These are phyloP conservation scores for Brachynemurus nebulosus DNA, from an alignment of 2,888 invertebrate genomes.

Conservation along the genomic window DNA sequence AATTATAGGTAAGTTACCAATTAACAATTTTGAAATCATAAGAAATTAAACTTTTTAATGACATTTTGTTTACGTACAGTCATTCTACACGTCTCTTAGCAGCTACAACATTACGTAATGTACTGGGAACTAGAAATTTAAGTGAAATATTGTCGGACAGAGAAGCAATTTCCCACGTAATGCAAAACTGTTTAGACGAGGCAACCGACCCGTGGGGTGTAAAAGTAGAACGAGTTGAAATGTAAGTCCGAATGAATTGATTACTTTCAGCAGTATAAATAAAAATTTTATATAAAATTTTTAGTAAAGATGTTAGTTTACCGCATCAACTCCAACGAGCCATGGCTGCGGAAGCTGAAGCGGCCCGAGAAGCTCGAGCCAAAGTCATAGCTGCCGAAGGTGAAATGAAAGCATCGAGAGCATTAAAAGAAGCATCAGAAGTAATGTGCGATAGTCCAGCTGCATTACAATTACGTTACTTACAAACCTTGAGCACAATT, in stretches of 20 bases:
- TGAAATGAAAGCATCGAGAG: conserved; percentile 73
- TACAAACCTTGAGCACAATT: conserved; percentile 82
- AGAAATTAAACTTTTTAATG: conserved; percentile 9
- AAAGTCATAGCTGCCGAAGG: conserved; percentile 76
- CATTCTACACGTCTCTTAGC: conserved; percentile 71
- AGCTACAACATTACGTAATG: conserved; percentile 76
- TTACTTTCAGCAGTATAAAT: conserved; percentile 26
- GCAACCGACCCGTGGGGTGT: conserved; percentile 90
- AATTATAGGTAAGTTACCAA: conserved; percentile 47
- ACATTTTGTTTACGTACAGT: conserved; percentile 31
- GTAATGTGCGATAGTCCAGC: conserved; percentile 73
- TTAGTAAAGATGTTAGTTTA: conserved; percentile 63
- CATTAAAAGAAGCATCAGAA: conserved; percentile 75
- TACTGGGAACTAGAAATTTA: conserved; percentile 81
- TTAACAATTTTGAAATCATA: neutral
- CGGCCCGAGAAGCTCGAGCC: conserved; percentile 61
- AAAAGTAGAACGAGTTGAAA: conserved; percentile 88
- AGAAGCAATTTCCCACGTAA: conserved; percentile 79
- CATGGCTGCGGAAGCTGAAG: conserved; percentile 75
- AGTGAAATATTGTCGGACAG: conserved; percentile 85
- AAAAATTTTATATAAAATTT: conserved; percentile 18
- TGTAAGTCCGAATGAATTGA: conserved; percentile 61
- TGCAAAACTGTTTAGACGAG: conserved; percentile 74
- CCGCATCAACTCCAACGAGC: conserved; percentile 64
- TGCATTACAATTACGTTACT: conserved; percentile 65